phyloP scores from a whole-genome alignment of 2,113 vertebrate genomes.

The Gambusia holbrooki region DNA sequence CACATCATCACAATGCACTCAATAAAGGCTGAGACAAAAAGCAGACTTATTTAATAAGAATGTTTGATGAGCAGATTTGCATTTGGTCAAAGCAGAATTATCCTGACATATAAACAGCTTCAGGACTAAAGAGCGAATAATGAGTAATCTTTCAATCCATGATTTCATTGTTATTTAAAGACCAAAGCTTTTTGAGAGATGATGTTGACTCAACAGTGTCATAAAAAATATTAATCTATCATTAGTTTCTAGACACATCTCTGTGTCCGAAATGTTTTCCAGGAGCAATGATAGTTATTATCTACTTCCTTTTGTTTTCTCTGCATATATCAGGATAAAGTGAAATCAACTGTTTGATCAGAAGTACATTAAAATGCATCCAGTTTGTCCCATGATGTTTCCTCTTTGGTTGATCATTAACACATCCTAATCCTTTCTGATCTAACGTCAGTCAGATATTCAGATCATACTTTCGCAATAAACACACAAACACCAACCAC shows the following conservation, averaged over 20 bases:
- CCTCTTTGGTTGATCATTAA: not conserved
- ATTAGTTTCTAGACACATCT: slow-evolving; percentile 1
- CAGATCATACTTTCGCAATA: not conserved
- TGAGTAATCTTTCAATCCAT: slow-evolving; percentile 15
- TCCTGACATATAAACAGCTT: slow-evolving; percentile 5
- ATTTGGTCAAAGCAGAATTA: not conserved
- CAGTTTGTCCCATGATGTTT: not conserved
- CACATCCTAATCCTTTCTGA: not conserved
- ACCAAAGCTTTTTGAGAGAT: slow-evolving; percentile 13
- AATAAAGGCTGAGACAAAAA: not conserved
- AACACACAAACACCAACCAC: too few species aligned
- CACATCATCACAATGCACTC: slow-evolving; percentile 33
- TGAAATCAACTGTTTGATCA: not conserved
- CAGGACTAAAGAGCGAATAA: slow-evolving; percentile 4
- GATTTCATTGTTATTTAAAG: slow-evolving; percentile 32
- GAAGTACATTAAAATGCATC: not conserved
- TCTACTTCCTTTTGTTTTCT: not conserved
- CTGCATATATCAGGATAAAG: not conserved
- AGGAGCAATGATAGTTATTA: not conserved
- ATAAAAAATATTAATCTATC: slow-evolving; percentile 17
- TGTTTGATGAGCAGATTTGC: slow-evolving; percentile 5
- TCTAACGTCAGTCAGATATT: not conserved
- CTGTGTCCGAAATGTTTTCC: not conserved
- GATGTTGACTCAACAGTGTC: slow-evolving; percentile 24
- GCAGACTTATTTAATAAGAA: not conserved